These are phyloP conservation scores for Agonopterix alstromeriana DNA, from an alignment of 2,888 invertebrate species.

Conservation along the genomic window DNA sequence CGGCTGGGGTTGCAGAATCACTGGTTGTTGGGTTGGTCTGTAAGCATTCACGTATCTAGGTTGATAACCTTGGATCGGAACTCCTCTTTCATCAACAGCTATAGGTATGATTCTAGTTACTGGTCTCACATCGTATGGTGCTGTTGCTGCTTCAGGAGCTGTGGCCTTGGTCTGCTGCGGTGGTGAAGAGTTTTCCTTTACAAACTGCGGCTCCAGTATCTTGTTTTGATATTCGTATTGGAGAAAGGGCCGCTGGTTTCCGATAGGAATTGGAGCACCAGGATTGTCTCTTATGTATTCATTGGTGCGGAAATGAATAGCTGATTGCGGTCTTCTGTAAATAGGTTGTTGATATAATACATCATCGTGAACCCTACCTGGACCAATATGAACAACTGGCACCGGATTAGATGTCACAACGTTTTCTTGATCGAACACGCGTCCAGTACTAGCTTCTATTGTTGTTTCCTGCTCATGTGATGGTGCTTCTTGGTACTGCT, in stretches of 20 bases:
- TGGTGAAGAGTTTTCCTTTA: constrained; percentile 37
- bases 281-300: constrained; percentile 71
- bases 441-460: constrained; percentile 71
- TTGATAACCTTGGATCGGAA: constrained; percentile 61
- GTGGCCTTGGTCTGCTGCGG: constrained; percentile 39
- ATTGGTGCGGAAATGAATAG: constrained; percentile 59
- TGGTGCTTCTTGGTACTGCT: constrained; percentile 54
- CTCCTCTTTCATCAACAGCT: constrained; percentile 64
- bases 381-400: constrained; percentile 73
- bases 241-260: constrained; percentile 70
- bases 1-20: constrained; percentile 22
- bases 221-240: constrained; percentile 67
- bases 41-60: constrained; percentile 54
- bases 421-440: constrained; percentile 63
- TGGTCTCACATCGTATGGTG: constrained; percentile 52
- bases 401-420: constrained; percentile 71
- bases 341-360: constrained; percentile 57
- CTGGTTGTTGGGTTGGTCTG: constrained; percentile 30
- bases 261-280: constrained; percentile 65
- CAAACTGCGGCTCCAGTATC: constrained; percentile 62
- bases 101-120: constrained; percentile 61
- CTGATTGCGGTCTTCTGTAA: constrained; percentile 49
- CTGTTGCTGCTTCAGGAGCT: constrained; percentile 44
- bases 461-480: constrained; percentile 61
- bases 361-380: constrained; percentile 51